These are phyloP conservation scores for Rhyacophila brunnea DNA, from an alignment of 1,140 invertebrate genomes.

Conservation along the genomic window DNA sequence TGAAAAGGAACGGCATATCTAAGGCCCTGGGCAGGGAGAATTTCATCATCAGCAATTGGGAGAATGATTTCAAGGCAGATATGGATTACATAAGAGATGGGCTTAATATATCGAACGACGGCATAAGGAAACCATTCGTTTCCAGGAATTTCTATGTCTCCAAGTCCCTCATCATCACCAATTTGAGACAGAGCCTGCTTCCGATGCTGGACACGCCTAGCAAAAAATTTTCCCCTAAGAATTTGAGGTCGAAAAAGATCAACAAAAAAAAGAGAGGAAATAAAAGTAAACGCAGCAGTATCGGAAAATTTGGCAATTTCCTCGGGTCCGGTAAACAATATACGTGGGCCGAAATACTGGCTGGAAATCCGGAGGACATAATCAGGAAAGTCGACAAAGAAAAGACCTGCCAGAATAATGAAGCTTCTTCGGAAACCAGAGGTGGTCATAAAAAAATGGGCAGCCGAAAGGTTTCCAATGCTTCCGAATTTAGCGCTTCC, in stretches of 20 bases:
- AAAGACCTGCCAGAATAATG: slow-evolving; percentile 37
- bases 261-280: slow-evolving; percentile 48
- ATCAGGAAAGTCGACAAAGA: slow-evolving; percentile 46
- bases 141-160: slow-evolving; percentile 53
- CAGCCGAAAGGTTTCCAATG: slow-evolving; percentile 48
- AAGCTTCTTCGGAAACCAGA: slow-evolving; percentile 44
- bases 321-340: slow-evolving; percentile 53
- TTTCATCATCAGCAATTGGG: slow-evolving; percentile 41
- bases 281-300: slow-evolving; percentile 46
- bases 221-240: slow-evolving; percentile 52
- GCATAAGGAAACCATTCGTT: slow-evolving; percentile 46
- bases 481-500: slow-evolving; percentile 39
- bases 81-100: slow-evolving; percentile 49
- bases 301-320: slow-evolving; percentile 53
- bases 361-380: slow-evolving; percentile 57
- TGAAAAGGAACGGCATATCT: slow-evolving; percentile 45
- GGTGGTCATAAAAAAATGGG: slow-evolving; percentile 47
- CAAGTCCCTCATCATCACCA: slow-evolving; percentile 47
- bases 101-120: slow-evolving; percentile 44
- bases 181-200: slow-evolving; percentile 49
- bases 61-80: slow-evolving; percentile 51
- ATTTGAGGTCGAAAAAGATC: slow-evolving; percentile 50
- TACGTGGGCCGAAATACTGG: slow-evolving; percentile 58
- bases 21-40: slow-evolving; percentile 51
- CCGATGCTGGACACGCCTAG: slow-evolving; percentile 45